Conservation (phyloP, 2,113 vertebrate genomes). For the Ophiodon elongatus region DNA sequence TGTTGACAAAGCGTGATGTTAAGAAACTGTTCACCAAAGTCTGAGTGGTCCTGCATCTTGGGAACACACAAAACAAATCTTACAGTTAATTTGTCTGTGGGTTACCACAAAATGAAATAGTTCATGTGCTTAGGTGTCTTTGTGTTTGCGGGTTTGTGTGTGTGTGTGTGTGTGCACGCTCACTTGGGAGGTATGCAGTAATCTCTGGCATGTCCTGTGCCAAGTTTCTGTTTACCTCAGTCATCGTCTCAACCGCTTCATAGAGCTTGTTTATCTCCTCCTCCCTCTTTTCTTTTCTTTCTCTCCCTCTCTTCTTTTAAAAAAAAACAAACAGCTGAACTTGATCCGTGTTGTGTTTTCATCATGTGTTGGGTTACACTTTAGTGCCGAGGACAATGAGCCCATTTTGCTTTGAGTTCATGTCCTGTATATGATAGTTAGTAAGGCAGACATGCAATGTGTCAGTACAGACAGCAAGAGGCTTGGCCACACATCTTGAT, state of each 20-base stretch:
- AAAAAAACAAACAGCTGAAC: constrained; percentile 70
- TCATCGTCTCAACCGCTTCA: constrained; percentile 69
- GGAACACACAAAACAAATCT: background rate
- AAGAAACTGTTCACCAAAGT: constrained; percentile 17
- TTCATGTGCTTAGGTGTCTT: constrained; percentile 47
- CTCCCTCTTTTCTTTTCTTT: constrained; percentile 73
- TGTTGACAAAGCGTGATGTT: constrained; percentile 25
- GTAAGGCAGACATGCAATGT: constrained; percentile 1
- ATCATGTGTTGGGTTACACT: constrained; percentile 68
- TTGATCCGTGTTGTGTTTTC: constrained; percentile 59
- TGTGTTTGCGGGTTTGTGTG: constrained; percentile 32
- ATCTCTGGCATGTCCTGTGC: constrained; percentile 71
- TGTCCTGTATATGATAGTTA: constrained; percentile 1
- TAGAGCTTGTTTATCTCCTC: constrained; percentile 74
- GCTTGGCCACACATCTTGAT: constrained; percentile 30
- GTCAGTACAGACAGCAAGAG: constrained; percentile 1
- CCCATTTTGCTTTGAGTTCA: constrained; percentile 28
- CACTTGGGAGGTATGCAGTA: constrained; percentile 70
- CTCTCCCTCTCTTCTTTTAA: constrained; percentile 42
- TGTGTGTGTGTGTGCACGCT: constrained; percentile 21
- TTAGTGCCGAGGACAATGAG: constrained; percentile 51
- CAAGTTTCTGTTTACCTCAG: constrained; percentile 86
- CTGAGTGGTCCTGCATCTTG: background rate
- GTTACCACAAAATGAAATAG: constrained; percentile 4
- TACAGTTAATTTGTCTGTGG: constrained; percentile 1